Evolutionary conservation across 2,797 vertebrate genomes (phyloP).

Genomic region (Pangasius krempfi): DNA sequence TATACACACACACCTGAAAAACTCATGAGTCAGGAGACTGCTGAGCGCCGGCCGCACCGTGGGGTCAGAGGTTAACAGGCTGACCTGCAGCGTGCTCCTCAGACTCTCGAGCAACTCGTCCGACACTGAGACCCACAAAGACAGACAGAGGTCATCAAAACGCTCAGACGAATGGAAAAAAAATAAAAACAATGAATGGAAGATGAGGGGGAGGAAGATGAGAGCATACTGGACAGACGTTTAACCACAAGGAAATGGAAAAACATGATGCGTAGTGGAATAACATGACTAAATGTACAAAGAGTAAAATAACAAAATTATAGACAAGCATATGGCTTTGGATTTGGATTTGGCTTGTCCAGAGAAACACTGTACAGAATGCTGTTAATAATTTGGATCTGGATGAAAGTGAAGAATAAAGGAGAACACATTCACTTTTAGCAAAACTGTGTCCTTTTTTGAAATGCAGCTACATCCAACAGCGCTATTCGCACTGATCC

Average conservation of each 20-base stretch:
- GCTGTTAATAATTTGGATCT: neutral
- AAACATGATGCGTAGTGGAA: neutral
- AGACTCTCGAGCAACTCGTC: constrained; percentile 77
- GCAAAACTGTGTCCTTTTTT: neutral
- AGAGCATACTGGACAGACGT: neutral
- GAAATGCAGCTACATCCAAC: neutral
- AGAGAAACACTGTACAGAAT: neutral
- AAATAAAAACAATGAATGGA: neutral
- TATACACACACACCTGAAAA: constrained; percentile 86
- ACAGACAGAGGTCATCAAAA: neutral
- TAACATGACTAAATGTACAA: neutral
- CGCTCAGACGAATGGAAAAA: too few relatives aligned
- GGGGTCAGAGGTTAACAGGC: constrained; percentile 83
- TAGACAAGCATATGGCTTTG: neutral
- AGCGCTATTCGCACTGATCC: neutral
- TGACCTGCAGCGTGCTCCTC: constrained; percentile 81
- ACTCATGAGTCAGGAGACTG: constrained; percentile 84
- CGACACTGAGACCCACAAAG: constrained; percentile 66
- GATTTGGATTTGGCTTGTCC: neutral
- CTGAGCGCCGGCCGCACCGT: constrained; percentile 80
- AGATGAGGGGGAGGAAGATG: neutral
- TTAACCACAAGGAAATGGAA: neutral
- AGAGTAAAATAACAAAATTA: neutral
- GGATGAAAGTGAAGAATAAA: neutral
- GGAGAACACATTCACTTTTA: neutral